Conservation (phyloP, 2,797 vertebrate species). For the Aselliscus stoliczkanus region DNA sequence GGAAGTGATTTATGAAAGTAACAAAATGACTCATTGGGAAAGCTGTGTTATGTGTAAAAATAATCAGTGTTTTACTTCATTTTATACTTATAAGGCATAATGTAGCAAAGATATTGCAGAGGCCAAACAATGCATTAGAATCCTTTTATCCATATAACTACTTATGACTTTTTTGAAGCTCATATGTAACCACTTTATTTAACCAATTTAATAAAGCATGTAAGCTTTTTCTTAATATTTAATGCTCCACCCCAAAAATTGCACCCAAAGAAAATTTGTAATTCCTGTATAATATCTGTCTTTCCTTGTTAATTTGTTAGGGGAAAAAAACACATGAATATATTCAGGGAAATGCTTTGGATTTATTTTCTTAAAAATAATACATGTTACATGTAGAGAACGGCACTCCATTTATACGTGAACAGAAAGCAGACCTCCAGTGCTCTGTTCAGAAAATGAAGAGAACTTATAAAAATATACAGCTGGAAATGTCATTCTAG, state of each 20-base stretch:
- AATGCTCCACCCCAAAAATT: not conserved
- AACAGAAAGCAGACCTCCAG: not conserved
- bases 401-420: not conserved
- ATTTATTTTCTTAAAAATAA: slow-evolving; percentile 19
- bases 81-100: slow-evolving; percentile 31
- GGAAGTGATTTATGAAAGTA: slow-evolving; percentile 24
- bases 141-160: not conserved
- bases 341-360: slow-evolving; percentile 30
- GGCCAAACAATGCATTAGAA: not conserved
- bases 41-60: not conserved
- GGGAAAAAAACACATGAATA: not conserved
- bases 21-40: not conserved
- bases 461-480: not conserved
- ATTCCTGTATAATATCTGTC: not conserved
- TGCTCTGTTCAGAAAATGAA: not conserved
- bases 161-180: slow-evolving; percentile 44
- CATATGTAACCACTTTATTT: slow-evolving; percentile 53
- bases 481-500: slow-evolving; percentile 22
- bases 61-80: slow-evolving; percentile 36
- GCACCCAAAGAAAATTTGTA: not conserved
- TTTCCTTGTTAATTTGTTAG: slow-evolving; percentile 37
- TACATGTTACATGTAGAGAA: not conserved
- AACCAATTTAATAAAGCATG: not conserved
- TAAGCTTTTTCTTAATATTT: slow-evolving; percentile 17
- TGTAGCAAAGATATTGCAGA: slow-evolving; percentile 37